Percentiles rank a stretch among this genome's conserved stretches.
phyloP scores from a whole-genome alignment of 2,888 invertebrate genomes.

The Cryptophagus acutangulus region DNA sequence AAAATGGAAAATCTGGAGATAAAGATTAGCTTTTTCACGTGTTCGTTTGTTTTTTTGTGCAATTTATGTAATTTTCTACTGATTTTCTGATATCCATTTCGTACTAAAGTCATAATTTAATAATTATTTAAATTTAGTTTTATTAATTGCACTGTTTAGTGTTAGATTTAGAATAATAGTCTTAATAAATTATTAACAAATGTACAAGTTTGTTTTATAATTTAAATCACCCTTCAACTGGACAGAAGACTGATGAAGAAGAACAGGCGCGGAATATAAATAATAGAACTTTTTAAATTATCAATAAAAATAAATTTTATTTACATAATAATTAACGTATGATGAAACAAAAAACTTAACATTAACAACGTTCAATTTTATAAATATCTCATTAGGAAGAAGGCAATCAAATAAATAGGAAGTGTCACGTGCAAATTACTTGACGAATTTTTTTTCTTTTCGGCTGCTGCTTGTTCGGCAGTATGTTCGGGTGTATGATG shows the following conservation, averaged over 20 bases:
- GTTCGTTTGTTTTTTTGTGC: constrained; percentile 13
- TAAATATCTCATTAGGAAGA: constrained; percentile 15
- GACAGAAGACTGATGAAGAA: no score
- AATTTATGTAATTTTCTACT: neutral
- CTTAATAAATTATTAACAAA: no score
- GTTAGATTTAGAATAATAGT: no score
- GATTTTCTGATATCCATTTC: neutral
- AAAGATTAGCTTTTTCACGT: constrained; percentile 22
- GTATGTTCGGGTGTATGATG: constrained; percentile 40
- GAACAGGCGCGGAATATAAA: no score
- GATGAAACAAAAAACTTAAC: constrained; percentile 20
- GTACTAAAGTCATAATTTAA: neutral
- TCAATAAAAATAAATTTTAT: constrained; percentile 22
- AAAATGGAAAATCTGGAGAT: constrained; percentile 42
- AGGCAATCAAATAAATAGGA: constrained; percentile 14
- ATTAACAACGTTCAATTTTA: constrained; percentile 16
- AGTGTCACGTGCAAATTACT: constrained; percentile 3
- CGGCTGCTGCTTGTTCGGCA: constrained; percentile 29
- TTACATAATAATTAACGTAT: constrained; percentile 27
- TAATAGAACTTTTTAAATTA: no score
- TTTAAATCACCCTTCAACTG: no score
- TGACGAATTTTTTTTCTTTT: constrained; percentile 9
- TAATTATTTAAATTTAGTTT: constrained; percentile 3
- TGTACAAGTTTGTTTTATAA: no score
- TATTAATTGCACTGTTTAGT: no score